Evolutionary conservation across 53 echinoderm and acorn worm genomes (phyloP).

Genomic region (Paelopatides confundens): DNA sequence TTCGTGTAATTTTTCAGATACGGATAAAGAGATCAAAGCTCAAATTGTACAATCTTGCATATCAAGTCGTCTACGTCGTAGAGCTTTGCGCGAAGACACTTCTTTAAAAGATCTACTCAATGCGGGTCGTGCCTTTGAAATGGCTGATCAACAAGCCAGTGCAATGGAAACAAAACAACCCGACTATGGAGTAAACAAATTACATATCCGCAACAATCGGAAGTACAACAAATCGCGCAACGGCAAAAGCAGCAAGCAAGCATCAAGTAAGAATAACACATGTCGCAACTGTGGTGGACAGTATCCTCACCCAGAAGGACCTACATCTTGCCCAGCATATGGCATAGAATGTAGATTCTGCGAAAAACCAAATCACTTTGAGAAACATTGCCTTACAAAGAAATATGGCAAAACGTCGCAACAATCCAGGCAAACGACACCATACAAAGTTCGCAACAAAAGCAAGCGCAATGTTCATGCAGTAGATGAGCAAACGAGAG

Average conservation of each 20-base stretch:
- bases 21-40: slow-evolving; percentile 28
- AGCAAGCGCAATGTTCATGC: not conserved
- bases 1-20: slow-evolving; percentile 12
- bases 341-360: slow-evolving; percentile 43
- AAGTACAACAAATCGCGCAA: not conserved
- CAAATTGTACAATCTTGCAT: slow-evolving; percentile 22
- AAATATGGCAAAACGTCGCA: not conserved
- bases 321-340: slow-evolving; percentile 57
- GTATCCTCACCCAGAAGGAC: slow-evolving; percentile 37
- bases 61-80: slow-evolving; percentile 21
- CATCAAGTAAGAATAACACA: too few relatives aligned
- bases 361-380: slow-evolving; percentile 57
- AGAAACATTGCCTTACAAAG: slow-evolving; percentile 27
- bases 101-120: not conserved
- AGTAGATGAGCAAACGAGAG: not conserved
- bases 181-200: too few relatives aligned
- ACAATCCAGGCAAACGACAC: not conserved
- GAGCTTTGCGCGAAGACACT: slow-evolving; percentile 9
- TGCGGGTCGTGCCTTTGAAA: not conserved
- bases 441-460: not conserved
- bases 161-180: slow-evolving; percentile 2
- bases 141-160: slow-evolving; percentile 8
- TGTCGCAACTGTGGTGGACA: slow-evolving; percentile 40
- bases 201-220: not conserved
- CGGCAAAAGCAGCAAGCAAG: too few relatives aligned